Evolutionary conservation across 2,797 vertebrate species (phyloP), one percentile per base, ranked within the genome.

Genomic region (Lophotriccus pileatus): DNA sequence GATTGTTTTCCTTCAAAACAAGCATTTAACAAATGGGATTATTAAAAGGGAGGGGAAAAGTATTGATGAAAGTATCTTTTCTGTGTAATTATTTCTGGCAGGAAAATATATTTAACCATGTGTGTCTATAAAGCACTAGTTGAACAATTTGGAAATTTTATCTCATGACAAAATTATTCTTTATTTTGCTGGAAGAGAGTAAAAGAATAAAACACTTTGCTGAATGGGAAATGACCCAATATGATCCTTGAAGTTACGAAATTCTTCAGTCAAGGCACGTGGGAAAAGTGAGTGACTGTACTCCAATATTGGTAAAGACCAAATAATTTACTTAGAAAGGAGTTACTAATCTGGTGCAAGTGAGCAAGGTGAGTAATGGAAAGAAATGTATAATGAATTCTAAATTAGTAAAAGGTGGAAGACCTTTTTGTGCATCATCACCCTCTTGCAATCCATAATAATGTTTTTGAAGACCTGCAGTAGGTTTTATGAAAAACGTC

Each of bases 1-100:
- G 3, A 28, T 91, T 74, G 12, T 62, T 86, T 89, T 87, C 34
- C 41, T 56, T 90, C 25, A 53, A 25, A 74, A 32, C 3, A 79
- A 50, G 2, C 8, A 24, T 75, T 73, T 82, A 73, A 58, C 12
- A 79, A 8, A 30, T 66, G 10, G 16, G 9, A 60, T 59, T 93
- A 49, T 46, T 77, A 32, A 7, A 20, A 21, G 15, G 18, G 2
- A n/a, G 1, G 3, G 2, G 0, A 11, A 23, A 53, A 28, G 8
- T 43, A 39, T 6, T 59, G 43, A 63, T 36, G 28, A 66, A 73
- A 88, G 3, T 8, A 62, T 74, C 5, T 77, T 91, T 72, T 41
- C 44, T 79, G 30, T 72, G 30, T 72, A 37, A 58, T 66, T 80
- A n/a, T 80, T 89, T 89, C 34, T 28, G 28, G 46, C 13, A 55